Conservation (phyloP, 2,113 vertebrate species). For the Eurypyga helias region DNA sequence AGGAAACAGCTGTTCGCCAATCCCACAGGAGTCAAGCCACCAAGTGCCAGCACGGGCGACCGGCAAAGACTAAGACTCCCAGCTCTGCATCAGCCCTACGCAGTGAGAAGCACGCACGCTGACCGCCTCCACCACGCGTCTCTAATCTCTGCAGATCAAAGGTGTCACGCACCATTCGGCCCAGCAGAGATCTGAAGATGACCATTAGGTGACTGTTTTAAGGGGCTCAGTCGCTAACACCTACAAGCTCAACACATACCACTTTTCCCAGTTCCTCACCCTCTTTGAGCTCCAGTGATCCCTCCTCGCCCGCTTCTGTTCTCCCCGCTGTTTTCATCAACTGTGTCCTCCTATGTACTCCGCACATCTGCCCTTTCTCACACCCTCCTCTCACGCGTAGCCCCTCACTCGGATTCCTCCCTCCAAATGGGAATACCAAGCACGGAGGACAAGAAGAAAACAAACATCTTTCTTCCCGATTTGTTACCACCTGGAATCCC, state of each 20-base stretch:
- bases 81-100: background rate
- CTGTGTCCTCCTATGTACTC: background rate
- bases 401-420: background rate
- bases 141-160: background rate
- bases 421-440: background rate
- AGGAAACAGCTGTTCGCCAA: background rate
- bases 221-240: background rate
- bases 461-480: background rate
- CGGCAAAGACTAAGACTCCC: background rate
- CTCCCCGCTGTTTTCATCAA: background rate
- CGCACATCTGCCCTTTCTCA: background rate
- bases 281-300: background rate
- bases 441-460: background rate
- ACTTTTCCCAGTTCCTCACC: background rate
- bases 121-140: background rate
- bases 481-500: slow-evolving; percentile 89
- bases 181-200: background rate
- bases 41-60: background rate
- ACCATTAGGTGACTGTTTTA: background rate
- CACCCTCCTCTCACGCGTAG: background rate
- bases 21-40: background rate
- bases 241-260: background rate
- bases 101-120: background rate
- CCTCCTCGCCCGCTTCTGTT: background rate
- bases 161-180: background rate